A percentile compares a stretch with the other conserved stretches of the same genome.
These are phyloP conservation scores for Nothobranchius kuhntae DNA, from an alignment of 2,113 vertebrate species.

Conservation along the genomic window DNA sequence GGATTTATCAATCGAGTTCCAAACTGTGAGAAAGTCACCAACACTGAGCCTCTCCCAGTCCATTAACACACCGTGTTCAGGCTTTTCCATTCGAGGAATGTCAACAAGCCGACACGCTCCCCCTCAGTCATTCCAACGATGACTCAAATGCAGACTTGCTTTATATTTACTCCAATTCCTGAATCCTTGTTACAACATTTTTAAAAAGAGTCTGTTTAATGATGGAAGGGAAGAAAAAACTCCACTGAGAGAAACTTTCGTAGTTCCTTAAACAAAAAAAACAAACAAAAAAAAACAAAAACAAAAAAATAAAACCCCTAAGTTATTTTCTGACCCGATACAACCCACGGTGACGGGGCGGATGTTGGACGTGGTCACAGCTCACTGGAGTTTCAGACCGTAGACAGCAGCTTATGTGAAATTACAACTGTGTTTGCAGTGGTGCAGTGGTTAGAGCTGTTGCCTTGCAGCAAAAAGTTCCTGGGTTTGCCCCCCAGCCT, in stretches of 20 bases:
- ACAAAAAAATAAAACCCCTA: background rate
- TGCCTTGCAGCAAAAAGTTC: too few relatives aligned
- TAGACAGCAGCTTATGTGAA: too few relatives aligned
- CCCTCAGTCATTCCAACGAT: constrained; percentile 52
- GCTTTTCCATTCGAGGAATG: constrained; percentile 65
- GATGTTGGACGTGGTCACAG: too few relatives aligned
- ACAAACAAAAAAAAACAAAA: background rate
- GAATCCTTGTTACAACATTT: background rate
- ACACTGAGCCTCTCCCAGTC: constrained; percentile 39
- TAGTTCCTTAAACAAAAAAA: constrained; percentile 38
- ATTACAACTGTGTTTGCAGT: too few relatives aligned
- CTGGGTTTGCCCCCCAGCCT: too few relatives aligned
- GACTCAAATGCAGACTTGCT: constrained; percentile 77
- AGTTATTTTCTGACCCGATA: too few relatives aligned
- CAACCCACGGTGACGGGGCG: background rate
- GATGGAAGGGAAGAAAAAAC: constrained; percentile 32
- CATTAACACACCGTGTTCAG: constrained; percentile 48
- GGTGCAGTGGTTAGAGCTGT: too few relatives aligned
- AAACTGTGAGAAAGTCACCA: constrained; percentile 73
- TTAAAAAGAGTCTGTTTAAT: constrained; percentile 12
- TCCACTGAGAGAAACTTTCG: constrained; percentile 6
- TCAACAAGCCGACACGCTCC: constrained; percentile 62
- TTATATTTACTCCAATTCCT: constrained; percentile 65
- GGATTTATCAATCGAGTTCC: constrained; percentile 50
- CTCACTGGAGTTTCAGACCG: too few relatives aligned